These are phyloP conservation scores for Xerus rutilus DNA, from an alignment of 2,797 vertebrate genomes.

Conservation along the genomic window DNA sequence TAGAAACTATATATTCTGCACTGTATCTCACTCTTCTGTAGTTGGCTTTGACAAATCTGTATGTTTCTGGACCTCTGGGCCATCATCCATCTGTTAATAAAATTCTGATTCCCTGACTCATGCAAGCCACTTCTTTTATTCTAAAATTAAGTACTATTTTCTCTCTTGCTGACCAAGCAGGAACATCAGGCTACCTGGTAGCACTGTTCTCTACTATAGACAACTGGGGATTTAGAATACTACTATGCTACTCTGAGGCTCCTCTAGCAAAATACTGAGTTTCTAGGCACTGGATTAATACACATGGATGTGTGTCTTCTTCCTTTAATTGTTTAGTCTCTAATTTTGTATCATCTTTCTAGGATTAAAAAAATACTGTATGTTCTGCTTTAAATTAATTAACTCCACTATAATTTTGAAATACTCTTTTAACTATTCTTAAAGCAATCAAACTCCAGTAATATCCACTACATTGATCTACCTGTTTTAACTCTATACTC, in stretches of 20 bases:
- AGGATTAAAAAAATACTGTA: background rate
- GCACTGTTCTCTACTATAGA: background rate
- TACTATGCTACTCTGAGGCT: no score
- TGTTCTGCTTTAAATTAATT: background rate
- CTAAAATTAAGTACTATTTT: background rate
- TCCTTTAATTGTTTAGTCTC: background rate
- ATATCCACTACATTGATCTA: background rate
- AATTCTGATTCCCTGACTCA: background rate
- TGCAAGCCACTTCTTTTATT: background rate
- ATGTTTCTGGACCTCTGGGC: background rate
- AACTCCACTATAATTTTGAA: background rate
- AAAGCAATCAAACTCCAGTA: background rate
- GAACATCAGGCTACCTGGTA: background rate
- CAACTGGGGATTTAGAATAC: background rate
- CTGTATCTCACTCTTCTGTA: background rate
- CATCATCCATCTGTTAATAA: background rate
- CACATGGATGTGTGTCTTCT: background rate
- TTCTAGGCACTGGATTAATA: background rate
- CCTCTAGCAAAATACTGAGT: background rate
- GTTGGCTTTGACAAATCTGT: background rate
- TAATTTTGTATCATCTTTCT: background rate
- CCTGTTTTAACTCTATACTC: background rate
- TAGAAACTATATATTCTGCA: background rate
- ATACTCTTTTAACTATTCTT: background rate
- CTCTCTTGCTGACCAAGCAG: background rate